Evolutionary conservation across 2,797 vertebrate species (phyloP), one percentile per base, ranked within the genome.

Genomic region (Liparis tanakae): DNA sequence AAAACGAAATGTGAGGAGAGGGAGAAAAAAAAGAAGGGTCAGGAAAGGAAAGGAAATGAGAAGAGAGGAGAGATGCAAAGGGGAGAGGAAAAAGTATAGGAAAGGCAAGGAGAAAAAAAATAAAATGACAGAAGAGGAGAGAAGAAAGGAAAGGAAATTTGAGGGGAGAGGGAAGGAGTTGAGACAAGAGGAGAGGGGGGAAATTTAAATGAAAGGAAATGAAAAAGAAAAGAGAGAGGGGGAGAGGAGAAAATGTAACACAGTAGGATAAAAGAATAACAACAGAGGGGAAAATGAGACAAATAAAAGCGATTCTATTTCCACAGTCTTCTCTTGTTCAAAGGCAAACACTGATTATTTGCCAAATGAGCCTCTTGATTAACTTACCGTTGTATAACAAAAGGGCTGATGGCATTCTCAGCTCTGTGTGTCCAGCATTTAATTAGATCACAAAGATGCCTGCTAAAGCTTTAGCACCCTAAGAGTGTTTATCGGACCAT

Each of bases 391-490:
- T 85, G 85, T 89, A 84, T 82, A 85, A 85, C 79, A 36, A 75
- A 85, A 83, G 71, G 74, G 79, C 88, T 89, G 81, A 85, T 85
- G 87, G 86, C 88, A 76, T 69, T 88, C 87, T 85, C 77, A 83
- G 50, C 37, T 60, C 67, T 63, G 59, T 83, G 78, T 86, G 87
- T 87, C 81, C 84, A 88, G 63, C 83, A 36, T 87, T 86, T 92
- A 91, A 92, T 91, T 87, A 89, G 86, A 88, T 90, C 79, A 84
- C 89, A 86, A 83, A 87, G 81, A 87, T 70, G 85, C 75, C 83
- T 74, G 77, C 87, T 71, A 72, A 83, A 84, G 81, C 85, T 77
- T 79, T 44, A 78, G 67, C 82, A 85, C 76, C 68, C 86, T 72
- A 66, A 83, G 54, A 82, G 70, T 83, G 82, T 84, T 86, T 87